Conservation (phyloP, 2,113 vertebrate species). For the Bettongia penicillata region DNA sequence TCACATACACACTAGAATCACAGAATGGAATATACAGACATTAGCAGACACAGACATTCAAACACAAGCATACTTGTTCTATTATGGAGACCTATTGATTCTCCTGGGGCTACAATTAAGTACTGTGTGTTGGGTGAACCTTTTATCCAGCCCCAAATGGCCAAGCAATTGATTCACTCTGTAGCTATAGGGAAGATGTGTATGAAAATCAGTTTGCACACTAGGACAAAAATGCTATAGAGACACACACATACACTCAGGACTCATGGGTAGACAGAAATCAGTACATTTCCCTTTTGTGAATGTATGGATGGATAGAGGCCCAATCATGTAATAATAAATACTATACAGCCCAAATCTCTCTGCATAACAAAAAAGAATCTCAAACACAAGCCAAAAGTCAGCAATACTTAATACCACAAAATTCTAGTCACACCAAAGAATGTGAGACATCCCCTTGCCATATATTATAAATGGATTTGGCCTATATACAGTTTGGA, state of each 20-base stretch:
- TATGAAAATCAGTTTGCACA: neutral
- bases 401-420: rapidly evolving
- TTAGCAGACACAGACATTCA: neutral
- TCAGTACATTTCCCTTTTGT: neutral
- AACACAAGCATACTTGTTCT: rapidly evolving
- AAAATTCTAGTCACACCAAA: neutral
- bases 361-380: neutral
- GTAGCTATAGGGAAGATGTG: neutral
- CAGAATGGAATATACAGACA: neutral
- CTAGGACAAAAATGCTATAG: neutral
- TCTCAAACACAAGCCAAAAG: rapidly evolving
- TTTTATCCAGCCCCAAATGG: neutral
- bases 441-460: neutral
- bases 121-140: neutral
- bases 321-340: neutral
- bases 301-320: neutral
- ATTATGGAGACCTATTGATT: too few relatives aligned
- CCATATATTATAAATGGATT: neutral
- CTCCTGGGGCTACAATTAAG: neutral
- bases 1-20: neutral
- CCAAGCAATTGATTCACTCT: neutral
- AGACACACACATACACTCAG: neutral
- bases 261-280: neutral
- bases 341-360: neutral
- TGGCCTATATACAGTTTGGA: neutral